Evolutionary conservation across 2,888 invertebrate species (phyloP).

Genomic region (Scrobipalpa costella): DNA sequence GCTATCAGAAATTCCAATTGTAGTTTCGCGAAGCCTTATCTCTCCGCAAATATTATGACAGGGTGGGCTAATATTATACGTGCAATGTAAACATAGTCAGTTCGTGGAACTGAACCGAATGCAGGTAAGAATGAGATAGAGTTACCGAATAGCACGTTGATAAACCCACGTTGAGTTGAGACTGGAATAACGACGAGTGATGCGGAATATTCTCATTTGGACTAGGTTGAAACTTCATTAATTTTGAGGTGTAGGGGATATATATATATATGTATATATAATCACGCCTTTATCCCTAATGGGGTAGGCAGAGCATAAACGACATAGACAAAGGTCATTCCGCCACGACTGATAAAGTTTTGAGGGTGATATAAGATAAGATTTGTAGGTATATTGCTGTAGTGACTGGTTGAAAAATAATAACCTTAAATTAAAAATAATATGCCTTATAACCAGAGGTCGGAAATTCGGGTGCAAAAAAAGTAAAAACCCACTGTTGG

Average conservation of each 20-base stretch:
- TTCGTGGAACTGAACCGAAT: conserved; percentile 41
- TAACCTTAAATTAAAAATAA: no score
- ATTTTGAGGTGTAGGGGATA: background rate
- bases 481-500: no score
- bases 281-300: no score
- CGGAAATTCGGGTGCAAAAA: no score
- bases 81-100: conserved; percentile 4
- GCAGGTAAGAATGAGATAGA: conserved; percentile 30
- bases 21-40: conserved; percentile 19
- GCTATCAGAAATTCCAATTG: background rate
- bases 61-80: conserved; percentile 19
- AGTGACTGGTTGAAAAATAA: no score
- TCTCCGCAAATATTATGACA: conserved; percentile 17
- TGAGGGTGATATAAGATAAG: no score
- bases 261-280: no score
- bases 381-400: no score
- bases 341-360: no score
- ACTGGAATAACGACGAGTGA: background rate
- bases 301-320: no score
- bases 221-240: background rate
- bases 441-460: no score
- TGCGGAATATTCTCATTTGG: background rate
- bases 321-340: no score
- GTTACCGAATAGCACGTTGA: conserved; percentile 43
- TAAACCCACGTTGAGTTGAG: conserved; percentile 40